These are phyloP conservation scores for Montipora foliosa DNA, from an alignment of 64 coral and sea anemone genomes.

Conservation along the genomic window DNA sequence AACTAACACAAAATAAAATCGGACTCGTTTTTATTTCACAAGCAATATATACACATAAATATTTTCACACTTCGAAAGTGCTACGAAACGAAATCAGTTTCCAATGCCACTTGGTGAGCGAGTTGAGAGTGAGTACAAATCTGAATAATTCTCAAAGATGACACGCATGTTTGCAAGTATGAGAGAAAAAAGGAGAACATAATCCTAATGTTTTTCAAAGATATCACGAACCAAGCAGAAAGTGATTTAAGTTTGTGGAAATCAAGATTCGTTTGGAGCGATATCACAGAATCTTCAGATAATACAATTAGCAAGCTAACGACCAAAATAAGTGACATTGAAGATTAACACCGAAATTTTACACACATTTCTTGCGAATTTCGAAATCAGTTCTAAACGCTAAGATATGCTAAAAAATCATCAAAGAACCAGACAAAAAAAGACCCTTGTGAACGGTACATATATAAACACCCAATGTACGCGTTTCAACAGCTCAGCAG, in stretches of 20 bases:
- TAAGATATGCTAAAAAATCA: neutral
- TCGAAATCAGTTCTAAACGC: neutral
- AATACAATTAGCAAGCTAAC: too few species aligned
- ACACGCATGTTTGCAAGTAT: neutral
- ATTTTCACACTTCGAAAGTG: conserved; percentile 20
- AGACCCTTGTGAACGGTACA: neutral
- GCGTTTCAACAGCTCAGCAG: conserved; percentile 77
- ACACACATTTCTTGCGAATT: too few species aligned
- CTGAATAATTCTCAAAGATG: neutral
- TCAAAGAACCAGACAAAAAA: neutral
- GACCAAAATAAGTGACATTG: too few species aligned
- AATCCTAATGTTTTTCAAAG: neutral
- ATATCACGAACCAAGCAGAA: neutral
- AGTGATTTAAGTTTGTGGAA: neutral
- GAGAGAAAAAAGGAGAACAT: neutral
- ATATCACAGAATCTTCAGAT: too few species aligned
- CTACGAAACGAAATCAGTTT: neutral
- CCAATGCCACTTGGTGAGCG: neutral
- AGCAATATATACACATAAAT: conserved; percentile 41
- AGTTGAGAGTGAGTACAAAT: neutral
- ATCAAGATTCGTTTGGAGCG: neutral
- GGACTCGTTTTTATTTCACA: conserved; percentile 34
- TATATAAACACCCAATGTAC: neutral
- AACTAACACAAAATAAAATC: neutral
- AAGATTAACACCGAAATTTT: too few species aligned